Evolutionary conservation across 2,888 invertebrate species (phyloP), one percentile per base, ranked within the genome.

Genomic region (Harpagoxenus sublaevis): DNA sequence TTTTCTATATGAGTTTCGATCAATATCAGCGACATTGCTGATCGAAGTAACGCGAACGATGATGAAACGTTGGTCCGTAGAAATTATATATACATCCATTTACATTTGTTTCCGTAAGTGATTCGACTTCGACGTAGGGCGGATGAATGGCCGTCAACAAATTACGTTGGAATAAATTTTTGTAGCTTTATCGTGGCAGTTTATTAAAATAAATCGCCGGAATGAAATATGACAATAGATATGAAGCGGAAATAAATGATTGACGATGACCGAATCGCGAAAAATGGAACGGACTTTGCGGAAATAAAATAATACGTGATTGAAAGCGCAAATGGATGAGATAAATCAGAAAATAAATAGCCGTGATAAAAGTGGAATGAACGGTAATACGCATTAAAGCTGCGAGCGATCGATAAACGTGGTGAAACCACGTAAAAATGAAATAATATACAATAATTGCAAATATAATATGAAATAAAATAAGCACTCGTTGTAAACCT

Each of bases 191-290:
- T 81, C 79, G 79, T 81, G 79, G 79, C 75, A 65, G 75, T 81
- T 81, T 81, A 81, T 81, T 81, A 81, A 81, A 81, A 81, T 81
- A 81, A 81, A 81, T 81, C 79, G 79, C 79, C 48, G 35, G 79
- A 75, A 81, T 81, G 75, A 81, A 81, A 81, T 81, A 81, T 81
- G 79, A 81, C 79, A 81, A 81, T 81, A 81, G 79, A 81, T 81
- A 81, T 75, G 74, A 81, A 74, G 75, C 79, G 79, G 79, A 81
- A 81, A 81, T 81, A 81, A 81, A 81, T 81, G 79, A 81, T 81
- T 81, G 79, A 81, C 79, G 79, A 81, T 81, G 79, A 81, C 75
- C 79, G 79, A 81, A 81, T 75, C 79, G 45, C 75, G 79, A 81
- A 74, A 81, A 81, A 81, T 81, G 79, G 79, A 81, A 81, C 79